Base-by-base conservation (phyloP, 2,797 vertebrate genomes). In the Ctenopoma kingsleyae region DNA sequence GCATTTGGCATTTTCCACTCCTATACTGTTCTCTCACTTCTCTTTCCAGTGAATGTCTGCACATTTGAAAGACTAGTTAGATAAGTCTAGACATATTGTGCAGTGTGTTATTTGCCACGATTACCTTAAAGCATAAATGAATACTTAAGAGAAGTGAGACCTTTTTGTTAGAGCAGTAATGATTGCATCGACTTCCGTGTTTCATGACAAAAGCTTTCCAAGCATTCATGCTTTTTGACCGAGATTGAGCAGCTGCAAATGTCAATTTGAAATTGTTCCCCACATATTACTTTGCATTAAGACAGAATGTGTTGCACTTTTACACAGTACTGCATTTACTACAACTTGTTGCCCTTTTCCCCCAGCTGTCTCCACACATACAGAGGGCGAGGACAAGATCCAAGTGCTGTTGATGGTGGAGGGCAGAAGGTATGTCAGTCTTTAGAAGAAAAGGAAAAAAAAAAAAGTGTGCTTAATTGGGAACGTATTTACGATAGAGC, bases 351-450 rank as follows among this genome's bases (percentile, higher is more conserved):
- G 12, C 23, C 15, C 8, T 51, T 65, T 47, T 12, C 3, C 15
- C 78, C 16, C 78, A 99, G 98, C 98, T 76, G 93, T 95, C 84
- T 98, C 95, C 66, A 96, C 87, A 17, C 73, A 97, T 44, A 88
- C 92, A 19, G 95, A 97, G 81, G 96, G 97, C 40, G 96, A 96
- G 44, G 97, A 98, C 78, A 97, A 94, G 91, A 88, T 95, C 84
- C 96, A 97, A n/a, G 93, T 97, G 62, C 90, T 99, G 75, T 93
- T 99, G 55, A 95, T 99, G 17, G 97, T 99, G 75, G 97, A 98
- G 87, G 96, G 96, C 83, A 94, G 97, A 91, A 97, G 98, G 97
- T 99, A 95, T 20, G 83, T 86, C 56, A 6, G 13, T 12, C 63
- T 66, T 22, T 55, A 10, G 9, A 15, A 19, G 12, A 22, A 8